Evolutionary conservation across 1,140 invertebrate genomes (phyloP).

Genomic region (Parasteatoda tepidariorum): DNA sequence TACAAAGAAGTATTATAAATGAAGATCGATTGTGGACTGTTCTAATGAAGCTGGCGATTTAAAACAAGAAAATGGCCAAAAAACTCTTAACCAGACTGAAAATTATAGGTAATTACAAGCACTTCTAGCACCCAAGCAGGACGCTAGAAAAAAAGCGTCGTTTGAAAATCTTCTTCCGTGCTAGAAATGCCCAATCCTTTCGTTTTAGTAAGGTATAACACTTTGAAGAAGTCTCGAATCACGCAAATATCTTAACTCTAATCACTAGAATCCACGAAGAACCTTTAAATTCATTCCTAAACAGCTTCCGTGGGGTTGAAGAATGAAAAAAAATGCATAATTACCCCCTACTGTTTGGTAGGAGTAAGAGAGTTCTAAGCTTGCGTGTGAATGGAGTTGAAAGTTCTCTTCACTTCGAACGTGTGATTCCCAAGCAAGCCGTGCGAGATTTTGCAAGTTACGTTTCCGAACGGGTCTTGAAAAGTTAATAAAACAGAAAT

Average conservation of each 20-base stretch:
- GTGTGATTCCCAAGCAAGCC: constrained; percentile 6
- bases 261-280: constrained; percentile 18
- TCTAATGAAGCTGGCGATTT: too few species aligned
- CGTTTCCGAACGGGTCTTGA: not conserved
- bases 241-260: constrained; percentile 18
- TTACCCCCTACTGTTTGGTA: constrained; percentile 29
- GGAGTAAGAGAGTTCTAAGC: not conserved
- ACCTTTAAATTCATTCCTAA: constrained; percentile 3
- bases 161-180: constrained; percentile 15
- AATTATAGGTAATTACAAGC: constrained; percentile 23
- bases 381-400: constrained; percentile 28
- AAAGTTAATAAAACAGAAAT: constrained; percentile 2
- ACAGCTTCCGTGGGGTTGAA: not conserved
- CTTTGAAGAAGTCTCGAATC: not conserved
- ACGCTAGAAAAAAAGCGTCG: not conserved
- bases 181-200: constrained; percentile 1
- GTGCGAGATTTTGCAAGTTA: constrained; percentile 22
- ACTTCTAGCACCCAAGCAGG: not conserved
- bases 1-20: too few species aligned
- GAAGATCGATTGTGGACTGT: too few species aligned
- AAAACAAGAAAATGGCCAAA: too few species aligned
- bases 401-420: not conserved
- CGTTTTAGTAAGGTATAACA: constrained; percentile 14
- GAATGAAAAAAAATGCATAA: constrained; percentile 22
- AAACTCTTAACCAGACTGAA: not conserved